Evolutionary conservation across 1,140 invertebrate species (phyloP), one percentile per base, ranked within the genome.

Genomic region (Solenopsis fugax): DNA sequence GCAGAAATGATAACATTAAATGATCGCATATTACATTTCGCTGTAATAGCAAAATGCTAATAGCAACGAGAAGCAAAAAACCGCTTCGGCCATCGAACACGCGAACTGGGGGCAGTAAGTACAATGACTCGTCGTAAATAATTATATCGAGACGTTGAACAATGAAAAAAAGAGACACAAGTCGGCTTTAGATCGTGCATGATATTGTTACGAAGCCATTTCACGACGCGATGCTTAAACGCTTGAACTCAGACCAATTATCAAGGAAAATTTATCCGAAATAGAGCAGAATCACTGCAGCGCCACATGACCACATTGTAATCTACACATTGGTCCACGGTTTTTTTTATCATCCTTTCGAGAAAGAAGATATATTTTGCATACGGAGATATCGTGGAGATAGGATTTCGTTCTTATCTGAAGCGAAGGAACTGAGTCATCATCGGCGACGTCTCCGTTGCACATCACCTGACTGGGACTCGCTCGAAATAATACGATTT

Each of bases 351-450:
- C 29, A 18, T 16, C 48, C 13, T 71, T 29, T 29, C 34, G 16
- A 80, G 29, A 52, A 80, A 71, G 34, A 5, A 48, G 50, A 81
- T 69, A 52, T 6, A 1, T 37, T 24, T 13, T 71, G 10, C 7
- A 37, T 18, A 2, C n/a, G 10, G 16, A 54, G 64, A 41, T 29
- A 34, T 16, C 16, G 0, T 7, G 18, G 13, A 50, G 48, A 24
- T 56, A 56, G 12, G 24, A 48, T 54, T 88, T n/a, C 18, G 5
- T 56, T 60, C 62, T 88, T 88, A 88, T 88, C 86, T 76, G 48
- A 16, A 71, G 50, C 41, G 10, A 16, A 60, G 72, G 71, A 54
- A 67, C 24, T 87, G 87, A 88, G 56, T 82, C 87, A 88, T 24
- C 54, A 41, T 3, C 5, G n/a, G n/a, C 18, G 29, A 21, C 41